Evolutionary conservation across 1,140 invertebrate genomes (phyloP).

Genomic region (Hesperophylax magnus): DNA sequence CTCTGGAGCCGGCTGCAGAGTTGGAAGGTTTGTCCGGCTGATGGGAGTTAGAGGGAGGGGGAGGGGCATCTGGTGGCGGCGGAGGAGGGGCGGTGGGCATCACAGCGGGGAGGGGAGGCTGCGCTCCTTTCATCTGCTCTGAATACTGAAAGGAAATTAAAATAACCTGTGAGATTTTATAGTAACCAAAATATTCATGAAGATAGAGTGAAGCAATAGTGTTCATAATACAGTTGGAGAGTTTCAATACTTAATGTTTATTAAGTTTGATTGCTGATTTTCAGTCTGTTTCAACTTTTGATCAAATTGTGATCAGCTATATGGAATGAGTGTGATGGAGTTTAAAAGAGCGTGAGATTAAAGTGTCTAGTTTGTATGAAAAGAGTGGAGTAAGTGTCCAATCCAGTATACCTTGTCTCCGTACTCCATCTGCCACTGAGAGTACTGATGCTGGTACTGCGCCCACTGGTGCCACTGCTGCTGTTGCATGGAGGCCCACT

Average conservation of each 20-base stretch:
- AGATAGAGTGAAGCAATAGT: neutral
- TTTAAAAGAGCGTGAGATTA: no score
- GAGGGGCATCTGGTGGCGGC: conserved; percentile 58
- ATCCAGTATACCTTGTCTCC: conserved; percentile 77
- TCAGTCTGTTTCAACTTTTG: no score
- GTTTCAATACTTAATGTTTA: no score
- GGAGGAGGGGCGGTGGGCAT: conserved; percentile 69
- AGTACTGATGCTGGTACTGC: conserved; percentile 87
- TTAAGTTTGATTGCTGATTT: no score
- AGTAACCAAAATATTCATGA: no score
- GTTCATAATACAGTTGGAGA: neutral
- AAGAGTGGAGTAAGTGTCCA: no score
- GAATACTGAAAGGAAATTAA: conserved; percentile 70
- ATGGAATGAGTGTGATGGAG: no score
- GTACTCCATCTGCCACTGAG: conserved; percentile 87
- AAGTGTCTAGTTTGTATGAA: no score
- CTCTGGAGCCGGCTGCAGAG: conserved; percentile 2
- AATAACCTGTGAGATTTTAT: no score
- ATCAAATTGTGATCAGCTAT: no score
- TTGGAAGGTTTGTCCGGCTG: neutral
- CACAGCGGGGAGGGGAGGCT: conserved; percentile 65
- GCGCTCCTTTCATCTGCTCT: conserved; percentile 70
- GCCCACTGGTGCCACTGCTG: conserved; percentile 89
- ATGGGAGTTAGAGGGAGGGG: conserved; percentile 59
- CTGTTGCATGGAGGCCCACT: conserved; percentile 79